Evolutionary conservation across 2,797 vertebrate species (phyloP), one percentile per base, ranked within the genome.

Genomic region (Sebastes oblongus): DNA sequence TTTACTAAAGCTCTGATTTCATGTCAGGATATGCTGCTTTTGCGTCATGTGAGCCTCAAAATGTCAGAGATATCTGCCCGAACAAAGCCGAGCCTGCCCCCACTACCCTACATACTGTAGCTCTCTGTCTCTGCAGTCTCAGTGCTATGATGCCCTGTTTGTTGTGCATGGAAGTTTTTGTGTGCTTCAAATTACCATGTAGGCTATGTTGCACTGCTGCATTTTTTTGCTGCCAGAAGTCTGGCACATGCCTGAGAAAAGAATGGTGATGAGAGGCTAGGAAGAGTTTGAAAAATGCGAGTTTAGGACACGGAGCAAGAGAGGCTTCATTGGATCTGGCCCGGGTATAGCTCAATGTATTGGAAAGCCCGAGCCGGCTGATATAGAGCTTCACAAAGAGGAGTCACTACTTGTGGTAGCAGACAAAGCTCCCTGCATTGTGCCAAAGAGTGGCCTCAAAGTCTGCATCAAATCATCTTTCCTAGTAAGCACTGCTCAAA

Each of bases 71-170:
- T 91, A 66, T 78, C 39, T 91, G 75, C 69, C 84, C 73, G 84
- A 88, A 86, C 89, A 82, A 77, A 91, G 80, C 81, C 67, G 5
- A 74, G 76, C 84, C 59, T 81, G 80, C 82, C 81, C 75, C n/a
- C 32, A 1, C 0, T 69, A 72, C 80, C 77, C 82, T 74, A 71
- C 71, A 86, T 82, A 60, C 80, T 61, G 75, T 8, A 68, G 67
- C 78, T 71, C 60, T 32, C 24, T 56, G 14, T 25, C 66, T 13
- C 66, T 80, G 70, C 18, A 75, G 36, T 39, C 75, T 80, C 71
- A 20, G 54, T 46, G 66, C 36, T 72, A 73, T 39, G 80, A 59
- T 75, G 59, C 76, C 59, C 2, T 54, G 46, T 50, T 50, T 18
- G 58, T 30, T 66, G 32, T 67, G 56, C 60, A 46, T 14, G 24